Conservation (phyloP, 2,797 vertebrate species). For the Sebastes itinus region DNA sequence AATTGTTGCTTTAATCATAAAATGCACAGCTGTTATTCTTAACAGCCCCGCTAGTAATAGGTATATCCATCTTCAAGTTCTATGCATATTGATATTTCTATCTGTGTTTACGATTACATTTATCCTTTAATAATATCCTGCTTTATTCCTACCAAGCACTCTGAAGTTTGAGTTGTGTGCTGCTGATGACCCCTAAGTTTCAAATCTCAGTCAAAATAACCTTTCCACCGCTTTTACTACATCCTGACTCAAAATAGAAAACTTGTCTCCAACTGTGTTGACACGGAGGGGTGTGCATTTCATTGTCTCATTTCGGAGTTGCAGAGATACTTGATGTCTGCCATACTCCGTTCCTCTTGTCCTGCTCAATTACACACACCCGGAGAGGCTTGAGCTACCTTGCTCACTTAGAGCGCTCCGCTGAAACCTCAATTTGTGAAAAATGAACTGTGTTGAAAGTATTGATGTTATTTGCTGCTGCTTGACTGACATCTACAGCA, state of each 20-base stretch:
- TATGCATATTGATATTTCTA: background rate
- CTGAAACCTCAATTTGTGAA: slow-evolving; percentile 41
- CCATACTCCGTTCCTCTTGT: slow-evolving; percentile 46
- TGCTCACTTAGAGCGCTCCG: slow-evolving; percentile 19
- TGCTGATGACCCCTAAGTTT: slow-evolving; percentile 52
- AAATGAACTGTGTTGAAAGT: slow-evolving; percentile 44
- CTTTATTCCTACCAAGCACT: background rate
- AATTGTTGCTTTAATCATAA: too few species aligned
- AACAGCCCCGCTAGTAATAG: background rate
- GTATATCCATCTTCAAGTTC: background rate
- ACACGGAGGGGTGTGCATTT: slow-evolving; percentile 47
- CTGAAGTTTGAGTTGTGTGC: background rate
- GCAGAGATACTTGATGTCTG: slow-evolving; percentile 61
- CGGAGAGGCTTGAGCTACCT: slow-evolving; percentile 36
- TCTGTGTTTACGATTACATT: background rate
- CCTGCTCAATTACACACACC: slow-evolving; percentile 65
- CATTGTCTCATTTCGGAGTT: slow-evolving; percentile 48
- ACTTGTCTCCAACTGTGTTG: slow-evolving; percentile 48
- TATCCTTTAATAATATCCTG: background rate
- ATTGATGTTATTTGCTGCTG: slow-evolving; percentile 1
- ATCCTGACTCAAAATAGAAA: slow-evolving; percentile 59
- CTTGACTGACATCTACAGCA: slow-evolving; percentile 14
- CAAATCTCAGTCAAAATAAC: slow-evolving; percentile 55
- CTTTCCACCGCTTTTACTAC: slow-evolving; percentile 44
- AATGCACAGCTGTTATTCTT: too few species aligned